Evolutionary conservation across 2,888 invertebrate species (phyloP).

Genomic region (Heliconius cydno): DNA sequence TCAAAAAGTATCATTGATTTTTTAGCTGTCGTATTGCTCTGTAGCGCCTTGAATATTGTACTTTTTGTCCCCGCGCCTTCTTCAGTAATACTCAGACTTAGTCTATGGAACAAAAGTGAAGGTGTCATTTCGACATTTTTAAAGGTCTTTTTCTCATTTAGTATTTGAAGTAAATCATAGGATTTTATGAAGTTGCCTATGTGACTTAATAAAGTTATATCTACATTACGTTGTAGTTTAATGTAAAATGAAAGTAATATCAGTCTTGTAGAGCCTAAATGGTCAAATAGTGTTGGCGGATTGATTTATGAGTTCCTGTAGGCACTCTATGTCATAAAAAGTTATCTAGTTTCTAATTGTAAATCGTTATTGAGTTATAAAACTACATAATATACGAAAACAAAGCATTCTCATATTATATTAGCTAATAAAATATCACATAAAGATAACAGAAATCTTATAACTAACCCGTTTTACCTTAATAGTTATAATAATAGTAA

Average conservation of each 20-base stretch:
- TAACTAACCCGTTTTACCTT: background rate
- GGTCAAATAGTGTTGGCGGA: too few relatives aligned
- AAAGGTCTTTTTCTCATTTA: background rate
- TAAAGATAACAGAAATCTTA: conserved; percentile 3
- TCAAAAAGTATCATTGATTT: conserved; percentile 16
- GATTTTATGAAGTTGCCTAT: background rate
- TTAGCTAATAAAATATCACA: conserved; percentile 12
- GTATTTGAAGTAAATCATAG: background rate
- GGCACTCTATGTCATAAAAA: too few relatives aligned
- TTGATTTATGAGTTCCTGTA: too few relatives aligned
- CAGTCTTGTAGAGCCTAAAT: too few relatives aligned
- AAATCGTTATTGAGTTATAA: background rate
- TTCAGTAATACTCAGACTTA: background rate
- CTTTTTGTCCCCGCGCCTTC: conserved; percentile 7
- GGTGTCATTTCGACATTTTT: conserved; percentile 17
- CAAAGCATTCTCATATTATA: background rate
- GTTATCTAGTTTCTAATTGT: background rate
- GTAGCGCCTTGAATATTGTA: conserved; percentile 19
- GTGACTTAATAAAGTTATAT: background rate
- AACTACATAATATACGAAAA: too few relatives aligned
- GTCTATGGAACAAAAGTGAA: conserved; percentile 8
- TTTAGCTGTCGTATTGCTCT: conserved; percentile 20
- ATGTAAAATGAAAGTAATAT: too few relatives aligned
- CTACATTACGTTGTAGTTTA: too few relatives aligned
- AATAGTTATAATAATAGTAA: conserved; percentile 9